phyloP scores from a whole-genome alignment of 2,888 invertebrate species.

The Idaea biselata region DNA sequence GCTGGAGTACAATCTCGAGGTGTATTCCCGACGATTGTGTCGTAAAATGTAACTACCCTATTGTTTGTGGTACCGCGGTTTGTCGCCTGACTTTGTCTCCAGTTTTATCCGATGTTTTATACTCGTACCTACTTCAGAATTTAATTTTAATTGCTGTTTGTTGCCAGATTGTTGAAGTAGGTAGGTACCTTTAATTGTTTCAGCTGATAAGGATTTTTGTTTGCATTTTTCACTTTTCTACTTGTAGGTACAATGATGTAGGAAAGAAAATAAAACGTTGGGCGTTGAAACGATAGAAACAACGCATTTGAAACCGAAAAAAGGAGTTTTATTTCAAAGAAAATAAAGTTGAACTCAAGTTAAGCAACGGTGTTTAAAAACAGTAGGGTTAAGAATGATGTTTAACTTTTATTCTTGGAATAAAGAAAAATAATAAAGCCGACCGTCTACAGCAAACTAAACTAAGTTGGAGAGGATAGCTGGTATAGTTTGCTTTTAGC shows the following conservation, averaged over 20 bases:
- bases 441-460: too few species aligned
- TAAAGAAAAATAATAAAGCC: too few species aligned
- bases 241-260: neutral
- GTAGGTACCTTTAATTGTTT: neutral
- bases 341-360: too few species aligned
- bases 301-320: too few species aligned
- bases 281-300: too few species aligned
- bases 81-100: slow-evolving; percentile 46
- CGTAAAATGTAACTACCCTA: slow-evolving; percentile 68
- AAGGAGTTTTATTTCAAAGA: too few species aligned
- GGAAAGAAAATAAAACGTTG: neutral
- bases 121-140: slow-evolving; percentile 4
- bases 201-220: neutral
- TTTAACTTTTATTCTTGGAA: too few species aligned
- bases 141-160: slow-evolving; percentile 12
- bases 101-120: slow-evolving; percentile 26
- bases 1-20: slow-evolving; percentile 60
- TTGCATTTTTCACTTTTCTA: neutral
- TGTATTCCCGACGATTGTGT: slow-evolving; percentile 60
- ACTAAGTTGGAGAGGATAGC: too few species aligned
- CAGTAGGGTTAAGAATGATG: too few species aligned
- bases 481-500: too few species aligned
- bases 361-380: too few species aligned
- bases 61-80: slow-evolving; percentile 51
- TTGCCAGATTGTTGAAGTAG: neutral